These are phyloP conservation scores for Cyphomyrus plagiostoma DNA, from an alignment of 2,113 vertebrate genomes.

Conservation along the genomic window DNA sequence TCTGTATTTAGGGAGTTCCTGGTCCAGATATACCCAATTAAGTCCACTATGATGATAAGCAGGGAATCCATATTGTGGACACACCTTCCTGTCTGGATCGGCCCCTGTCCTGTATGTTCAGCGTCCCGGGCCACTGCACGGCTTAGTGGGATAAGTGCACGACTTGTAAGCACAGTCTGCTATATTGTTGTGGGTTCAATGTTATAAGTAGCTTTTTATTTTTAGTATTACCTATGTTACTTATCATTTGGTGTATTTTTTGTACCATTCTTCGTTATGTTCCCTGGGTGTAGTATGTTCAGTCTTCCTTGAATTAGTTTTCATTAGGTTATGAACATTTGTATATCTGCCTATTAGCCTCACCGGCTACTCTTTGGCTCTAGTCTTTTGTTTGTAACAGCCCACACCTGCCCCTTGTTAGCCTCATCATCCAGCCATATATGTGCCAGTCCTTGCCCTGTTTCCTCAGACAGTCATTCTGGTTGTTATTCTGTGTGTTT, in stretches of 20 bases:
- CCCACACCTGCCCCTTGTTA: no score
- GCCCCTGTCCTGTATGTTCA: not conserved
- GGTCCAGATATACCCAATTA: not conserved
- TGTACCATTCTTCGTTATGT: not conserved
- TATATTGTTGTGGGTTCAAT: not conserved
- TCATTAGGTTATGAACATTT: not conserved
- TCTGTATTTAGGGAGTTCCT: not conserved
- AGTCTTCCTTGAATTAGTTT: not conserved
- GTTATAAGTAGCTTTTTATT: not conserved
- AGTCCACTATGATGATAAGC: not conserved
- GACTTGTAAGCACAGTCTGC: not conserved
- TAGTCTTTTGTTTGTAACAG: no score
- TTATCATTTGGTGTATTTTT: not conserved
- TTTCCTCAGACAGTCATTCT: no score
- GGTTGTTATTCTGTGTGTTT: no score
- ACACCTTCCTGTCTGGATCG: not conserved
- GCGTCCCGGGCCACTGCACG: not conserved
- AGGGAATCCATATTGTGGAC: not conserved
- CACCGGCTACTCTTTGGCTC: no score
- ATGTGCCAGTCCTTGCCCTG: no score
- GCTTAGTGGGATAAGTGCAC: not conserved
- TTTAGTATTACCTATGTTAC: not conserved
- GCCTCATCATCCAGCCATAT: no score
- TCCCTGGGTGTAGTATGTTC: not conserved
- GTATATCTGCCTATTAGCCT: not conserved